A percentile compares a stretch with the other conserved stretches of the same genome.
phyloP scores from a whole-genome alignment of 2,888 invertebrate genomes.

The Drosophila neonasuta region DNA sequence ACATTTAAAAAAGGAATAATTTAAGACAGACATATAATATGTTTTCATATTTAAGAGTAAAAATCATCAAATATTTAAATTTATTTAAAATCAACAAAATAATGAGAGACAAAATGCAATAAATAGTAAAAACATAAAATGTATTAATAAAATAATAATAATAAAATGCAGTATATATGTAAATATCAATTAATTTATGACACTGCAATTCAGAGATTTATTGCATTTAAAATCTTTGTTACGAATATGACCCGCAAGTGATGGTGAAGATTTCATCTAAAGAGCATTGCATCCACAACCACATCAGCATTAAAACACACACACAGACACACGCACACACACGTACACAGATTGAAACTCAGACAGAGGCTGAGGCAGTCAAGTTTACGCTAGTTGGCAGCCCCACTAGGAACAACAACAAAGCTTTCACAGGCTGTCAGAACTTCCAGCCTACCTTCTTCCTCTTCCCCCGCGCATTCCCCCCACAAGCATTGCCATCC shows the following conservation, averaged over 20 bases:
- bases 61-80: no score
- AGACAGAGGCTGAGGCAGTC: slow-evolving; percentile 18
- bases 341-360: neutral
- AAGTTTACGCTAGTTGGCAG: slow-evolving; percentile 44
- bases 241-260: slow-evolving; percentile 3
- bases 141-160: no score
- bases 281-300: slow-evolving; percentile 10
- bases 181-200: no score
- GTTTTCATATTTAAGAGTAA: no score
- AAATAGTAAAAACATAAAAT: no score
- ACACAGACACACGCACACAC: neutral
- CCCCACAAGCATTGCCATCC: neutral
- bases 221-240: neutral
- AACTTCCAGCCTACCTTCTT: neutral
- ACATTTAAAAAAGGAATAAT: no score
- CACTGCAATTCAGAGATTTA: no score
- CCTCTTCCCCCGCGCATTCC: neutral
- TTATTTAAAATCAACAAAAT: no score
- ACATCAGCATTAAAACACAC: neutral
- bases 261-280: neutral
- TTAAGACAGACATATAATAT: no score
- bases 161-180: no score
- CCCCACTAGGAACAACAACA: slow-evolving; percentile 17
- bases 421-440: slow-evolving; percentile 1
- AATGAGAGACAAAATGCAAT: no score